Evolutionary conservation across 1,140 invertebrate genomes (phyloP).

Genomic region (Lasaia peninsularis): DNA sequence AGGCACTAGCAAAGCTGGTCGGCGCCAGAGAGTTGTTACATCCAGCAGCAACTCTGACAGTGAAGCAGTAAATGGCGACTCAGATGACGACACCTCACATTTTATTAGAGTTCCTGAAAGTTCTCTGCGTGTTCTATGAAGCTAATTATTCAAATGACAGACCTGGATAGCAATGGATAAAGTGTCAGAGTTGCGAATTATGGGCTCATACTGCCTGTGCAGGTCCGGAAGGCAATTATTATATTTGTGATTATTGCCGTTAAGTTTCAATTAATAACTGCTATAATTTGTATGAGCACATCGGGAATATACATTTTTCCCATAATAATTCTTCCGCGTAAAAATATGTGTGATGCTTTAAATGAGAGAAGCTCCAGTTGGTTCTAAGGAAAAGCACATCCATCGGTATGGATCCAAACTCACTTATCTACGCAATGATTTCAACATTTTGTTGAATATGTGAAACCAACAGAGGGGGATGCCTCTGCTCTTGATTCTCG

Average conservation of each 20-base stretch:
- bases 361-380: no score
- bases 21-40: background rate
- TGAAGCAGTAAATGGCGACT: background rate
- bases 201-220: slow-evolving; percentile 18
- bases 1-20: background rate
- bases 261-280: slow-evolving; percentile 6
- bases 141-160: background rate
- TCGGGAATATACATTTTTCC: background rate
- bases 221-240: slow-evolving; percentile 20
- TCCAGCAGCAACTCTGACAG: background rate
- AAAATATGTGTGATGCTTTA: no score
- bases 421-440: no score
- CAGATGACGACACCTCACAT: background rate
- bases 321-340: no score
- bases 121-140: background rate
- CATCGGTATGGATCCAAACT: no score
- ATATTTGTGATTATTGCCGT: slow-evolving; percentile 22
- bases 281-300: background rate
- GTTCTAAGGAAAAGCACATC: no score
- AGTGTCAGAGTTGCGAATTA: slow-evolving; percentile 16
- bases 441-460: no score
- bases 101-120: background rate
- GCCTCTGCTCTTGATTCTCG: background rate
- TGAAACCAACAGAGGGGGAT: no score
- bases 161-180: background rate